These are phyloP conservation scores for Myrmecophaga tridactyla DNA, from an alignment of 2,113 vertebrate species.

Conservation along the genomic window DNA sequence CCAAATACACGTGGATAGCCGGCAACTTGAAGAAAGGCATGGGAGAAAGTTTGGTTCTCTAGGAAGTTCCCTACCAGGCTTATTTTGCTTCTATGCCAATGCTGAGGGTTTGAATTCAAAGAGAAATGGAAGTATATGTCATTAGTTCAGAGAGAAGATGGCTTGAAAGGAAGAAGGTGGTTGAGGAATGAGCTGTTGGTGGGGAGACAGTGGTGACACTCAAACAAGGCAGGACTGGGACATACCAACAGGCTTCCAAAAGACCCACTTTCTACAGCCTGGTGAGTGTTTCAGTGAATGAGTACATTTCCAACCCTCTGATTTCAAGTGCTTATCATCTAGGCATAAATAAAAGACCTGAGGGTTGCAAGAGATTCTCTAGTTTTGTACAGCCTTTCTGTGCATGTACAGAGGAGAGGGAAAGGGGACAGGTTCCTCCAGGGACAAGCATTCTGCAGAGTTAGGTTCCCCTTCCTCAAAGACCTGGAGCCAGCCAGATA, in stretches of 20 bases:
- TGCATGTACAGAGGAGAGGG: background rate
- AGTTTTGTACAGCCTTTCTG: background rate
- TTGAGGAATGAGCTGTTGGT: background rate
- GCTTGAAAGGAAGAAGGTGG: background rate
- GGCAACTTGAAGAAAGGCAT: background rate
- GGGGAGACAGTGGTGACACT: background rate
- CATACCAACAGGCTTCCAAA: background rate
- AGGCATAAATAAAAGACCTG: fast-evolving
- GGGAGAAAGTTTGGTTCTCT: background rate
- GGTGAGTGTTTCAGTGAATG: background rate
- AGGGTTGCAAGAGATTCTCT: background rate
- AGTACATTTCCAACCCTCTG: background rate
- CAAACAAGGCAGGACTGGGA: background rate
- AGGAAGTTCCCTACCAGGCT: background rate
- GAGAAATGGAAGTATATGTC: background rate
- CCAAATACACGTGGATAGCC: fast-evolving
- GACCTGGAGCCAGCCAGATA: background rate
- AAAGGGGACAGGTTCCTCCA: background rate
- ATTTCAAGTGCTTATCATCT: background rate
- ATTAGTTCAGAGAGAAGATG: background rate
- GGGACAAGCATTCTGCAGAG: no score
- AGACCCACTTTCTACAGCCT: background rate
- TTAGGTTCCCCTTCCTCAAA: background rate
- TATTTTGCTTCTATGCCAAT: background rate
- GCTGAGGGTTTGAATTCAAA: background rate